These are phyloP conservation scores for Caenorhabditis drosophilae DNA, from an alignment of 2,888 invertebrate species.

Conservation along the genomic window DNA sequence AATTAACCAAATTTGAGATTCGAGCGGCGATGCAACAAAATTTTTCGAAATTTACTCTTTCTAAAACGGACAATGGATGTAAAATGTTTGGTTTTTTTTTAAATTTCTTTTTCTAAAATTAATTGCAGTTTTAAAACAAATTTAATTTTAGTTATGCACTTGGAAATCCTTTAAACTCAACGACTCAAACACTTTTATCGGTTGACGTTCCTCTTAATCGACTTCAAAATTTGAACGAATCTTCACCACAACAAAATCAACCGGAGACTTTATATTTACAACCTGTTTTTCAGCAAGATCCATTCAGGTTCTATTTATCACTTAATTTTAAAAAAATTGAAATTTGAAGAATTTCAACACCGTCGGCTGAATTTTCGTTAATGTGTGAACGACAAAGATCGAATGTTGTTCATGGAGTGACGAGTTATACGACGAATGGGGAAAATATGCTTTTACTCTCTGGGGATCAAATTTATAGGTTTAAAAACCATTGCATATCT, in stretches of 20 bases:
- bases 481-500: not conserved
- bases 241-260: not conserved
- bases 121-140: no score
- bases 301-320: constrained; percentile 1
- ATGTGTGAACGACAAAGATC: constrained; percentile 43
- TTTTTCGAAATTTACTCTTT: constrained; percentile 2
- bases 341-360: constrained; percentile 24
- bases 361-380: constrained; percentile 43
- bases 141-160: constrained; percentile 26
- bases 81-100: constrained; percentile 8
- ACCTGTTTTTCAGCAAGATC: constrained; percentile 5
- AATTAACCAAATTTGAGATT: not conserved
- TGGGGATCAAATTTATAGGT: constrained; percentile 34
- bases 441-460: constrained; percentile 19
- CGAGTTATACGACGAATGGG: constrained; percentile 20
- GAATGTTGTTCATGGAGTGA: constrained; percentile 35
- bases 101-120: not conserved
- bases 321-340: not conserved
- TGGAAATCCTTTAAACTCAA: constrained; percentile 5
- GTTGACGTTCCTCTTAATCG: constrained; percentile 1
- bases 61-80: not conserved
- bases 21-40: not conserved
- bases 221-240: not conserved
- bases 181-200: constrained; percentile 17
- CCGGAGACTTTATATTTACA: constrained; percentile 3